Evolutionary conservation across 2,888 invertebrate species (phyloP).

Genomic region (Amiota minor): DNA sequence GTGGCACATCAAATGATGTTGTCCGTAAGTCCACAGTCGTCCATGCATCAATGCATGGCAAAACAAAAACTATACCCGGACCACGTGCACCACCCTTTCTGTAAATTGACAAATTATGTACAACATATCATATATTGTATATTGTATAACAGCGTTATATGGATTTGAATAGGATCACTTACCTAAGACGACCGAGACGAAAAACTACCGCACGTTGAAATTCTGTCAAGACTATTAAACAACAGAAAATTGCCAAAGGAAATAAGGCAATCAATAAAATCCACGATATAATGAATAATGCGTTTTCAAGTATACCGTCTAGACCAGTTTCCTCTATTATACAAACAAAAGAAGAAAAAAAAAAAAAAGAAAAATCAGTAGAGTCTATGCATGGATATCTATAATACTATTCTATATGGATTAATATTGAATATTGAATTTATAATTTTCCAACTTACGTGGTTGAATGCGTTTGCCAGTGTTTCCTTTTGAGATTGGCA

Average conservation of each 20-base stretch:
- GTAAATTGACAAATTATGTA: not conserved
- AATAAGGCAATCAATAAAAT: slow-evolving; percentile 52
- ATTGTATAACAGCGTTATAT: not conserved
- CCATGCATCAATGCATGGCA: slow-evolving; percentile 78
- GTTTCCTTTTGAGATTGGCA: no score
- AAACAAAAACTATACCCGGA: slow-evolving; percentile 76
- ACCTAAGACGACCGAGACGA: slow-evolving; percentile 75
- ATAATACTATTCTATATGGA: no score
- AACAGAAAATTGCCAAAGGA: slow-evolving; percentile 60
- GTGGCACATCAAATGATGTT: slow-evolving; percentile 77
- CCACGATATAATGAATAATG: slow-evolving; percentile 30
- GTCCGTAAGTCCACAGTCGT: slow-evolving; percentile 77
- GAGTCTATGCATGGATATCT: no score
- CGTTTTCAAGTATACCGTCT: no score
- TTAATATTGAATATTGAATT: no score
- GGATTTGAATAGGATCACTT: not conserved
- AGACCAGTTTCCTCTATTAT: no score
- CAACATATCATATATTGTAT: not conserved
- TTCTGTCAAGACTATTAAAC: slow-evolving; percentile 74
- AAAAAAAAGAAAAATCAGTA: no score
- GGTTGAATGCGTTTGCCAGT: no score
- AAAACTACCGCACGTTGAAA: slow-evolving; percentile 78
- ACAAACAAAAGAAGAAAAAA: no score
- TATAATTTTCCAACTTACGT: no score
- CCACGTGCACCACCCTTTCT: slow-evolving; percentile 75